A percentile compares a stretch with the other conserved stretches of the same genome.
These are phyloP conservation scores for Arctopsyche grandis DNA, from an alignment of 1,140 invertebrate genomes.

Conservation along the genomic window DNA sequence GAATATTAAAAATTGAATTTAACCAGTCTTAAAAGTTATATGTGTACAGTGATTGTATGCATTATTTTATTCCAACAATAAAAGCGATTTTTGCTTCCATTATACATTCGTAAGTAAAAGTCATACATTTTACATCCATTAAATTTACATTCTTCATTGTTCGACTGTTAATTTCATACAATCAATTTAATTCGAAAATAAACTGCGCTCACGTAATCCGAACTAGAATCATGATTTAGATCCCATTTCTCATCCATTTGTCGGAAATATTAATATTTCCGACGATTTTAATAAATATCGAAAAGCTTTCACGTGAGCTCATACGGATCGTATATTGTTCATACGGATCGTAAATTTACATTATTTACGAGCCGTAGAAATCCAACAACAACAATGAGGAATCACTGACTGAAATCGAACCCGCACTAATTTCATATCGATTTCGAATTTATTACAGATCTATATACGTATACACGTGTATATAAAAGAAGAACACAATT, in stretches of 20 bases:
- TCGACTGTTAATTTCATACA: no score
- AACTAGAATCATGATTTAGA: background rate
- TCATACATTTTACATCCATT: no score
- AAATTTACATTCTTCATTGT: no score
- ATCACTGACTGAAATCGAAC: background rate
- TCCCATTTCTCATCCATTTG: background rate
- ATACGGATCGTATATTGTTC: background rate
- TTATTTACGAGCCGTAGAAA: conserved; percentile 7
- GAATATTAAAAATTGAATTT: no score
- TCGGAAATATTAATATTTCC: background rate
- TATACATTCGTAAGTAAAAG: no score
- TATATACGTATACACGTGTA: no score
- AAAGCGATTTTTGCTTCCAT: no score
- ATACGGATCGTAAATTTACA: background rate
- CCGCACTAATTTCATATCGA: background rate
- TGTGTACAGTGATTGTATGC: no score
- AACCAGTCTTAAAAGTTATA: no score
- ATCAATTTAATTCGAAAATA: no score
- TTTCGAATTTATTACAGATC: conserved; percentile 11
- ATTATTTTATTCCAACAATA: no score
- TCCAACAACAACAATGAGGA: conserved; percentile 3
- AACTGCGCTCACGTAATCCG: background rate
- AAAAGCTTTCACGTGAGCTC: conserved; percentile 1
- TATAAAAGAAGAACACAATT: background rate
- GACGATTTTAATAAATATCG: background rate